Percentiles rank a stretch among this genome's conserved stretches.
Evolutionary conservation across 1,140 invertebrate genomes (phyloP).

Genomic region (Macrobrachium nipponense): DNA sequence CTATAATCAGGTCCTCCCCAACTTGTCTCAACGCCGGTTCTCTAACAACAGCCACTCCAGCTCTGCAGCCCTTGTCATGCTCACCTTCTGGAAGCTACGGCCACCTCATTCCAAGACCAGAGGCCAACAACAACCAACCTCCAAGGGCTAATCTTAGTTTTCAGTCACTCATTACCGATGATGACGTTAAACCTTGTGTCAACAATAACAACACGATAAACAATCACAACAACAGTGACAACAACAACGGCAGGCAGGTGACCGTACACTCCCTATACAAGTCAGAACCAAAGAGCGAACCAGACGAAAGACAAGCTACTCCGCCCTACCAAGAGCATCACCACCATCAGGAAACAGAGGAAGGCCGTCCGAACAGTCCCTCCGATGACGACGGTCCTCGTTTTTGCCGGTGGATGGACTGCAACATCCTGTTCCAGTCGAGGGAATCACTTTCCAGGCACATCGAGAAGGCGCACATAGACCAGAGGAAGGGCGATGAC

Average conservation of each 20-base stretch:
- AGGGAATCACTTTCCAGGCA: constrained; percentile 87
- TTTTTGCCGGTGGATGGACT: constrained; percentile 87
- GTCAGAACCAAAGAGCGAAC: constrained; percentile 18
- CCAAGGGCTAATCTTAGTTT: constrained; percentile 48
- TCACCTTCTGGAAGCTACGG: constrained; percentile 55
- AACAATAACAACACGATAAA: constrained; percentile 2
- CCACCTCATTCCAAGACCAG: constrained; percentile 54
- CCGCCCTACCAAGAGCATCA: neutral
- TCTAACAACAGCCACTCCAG: neutral
- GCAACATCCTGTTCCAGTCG: constrained; percentile 81
- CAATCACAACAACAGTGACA: constrained; percentile 20
- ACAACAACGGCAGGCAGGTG: constrained; percentile 2
- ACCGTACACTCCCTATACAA: constrained; percentile 4
- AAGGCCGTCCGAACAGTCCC: constrained; percentile 20
- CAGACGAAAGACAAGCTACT: neutral
- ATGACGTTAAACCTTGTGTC: neutral
- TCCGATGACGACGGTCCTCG: constrained; percentile 47
- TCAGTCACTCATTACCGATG: constrained; percentile 29
- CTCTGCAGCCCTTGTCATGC: neutral
- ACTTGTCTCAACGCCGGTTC: constrained; percentile 42
- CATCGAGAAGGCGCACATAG: constrained; percentile 91
- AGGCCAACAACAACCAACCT: constrained; percentile 52
- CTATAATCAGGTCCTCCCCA: constrained; percentile 58
- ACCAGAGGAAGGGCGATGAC: constrained; percentile 83
- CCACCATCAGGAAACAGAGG: neutral